phyloP scores from a whole-genome alignment of 2,797 vertebrate genomes.

The Fringilla coelebs region DNA sequence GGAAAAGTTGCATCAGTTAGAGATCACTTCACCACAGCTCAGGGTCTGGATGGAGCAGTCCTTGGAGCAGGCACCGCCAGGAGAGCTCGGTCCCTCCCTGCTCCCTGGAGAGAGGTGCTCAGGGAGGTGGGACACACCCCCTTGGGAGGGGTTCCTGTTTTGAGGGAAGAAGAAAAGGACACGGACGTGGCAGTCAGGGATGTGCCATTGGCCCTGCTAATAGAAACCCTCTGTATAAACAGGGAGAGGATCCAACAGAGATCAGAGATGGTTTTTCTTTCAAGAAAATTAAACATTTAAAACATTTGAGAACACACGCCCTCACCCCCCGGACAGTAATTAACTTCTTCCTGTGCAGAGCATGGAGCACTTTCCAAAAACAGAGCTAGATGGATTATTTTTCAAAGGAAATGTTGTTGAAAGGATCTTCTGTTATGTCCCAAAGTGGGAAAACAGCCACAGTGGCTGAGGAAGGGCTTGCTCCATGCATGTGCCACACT shows the following conservation, averaged over 20 bases:
- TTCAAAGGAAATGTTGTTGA: constrained; percentile 82
- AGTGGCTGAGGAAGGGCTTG: not conserved
- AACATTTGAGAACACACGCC: constrained; percentile 71
- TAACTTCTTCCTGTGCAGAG: constrained; percentile 79
- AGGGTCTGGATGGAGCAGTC: not conserved
- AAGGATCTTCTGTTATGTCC: constrained; percentile 67
- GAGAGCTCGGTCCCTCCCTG: fast-evolving
- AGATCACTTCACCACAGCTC: not conserved
- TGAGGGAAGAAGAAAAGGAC: constrained; percentile 51
- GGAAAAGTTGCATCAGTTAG: not conserved
- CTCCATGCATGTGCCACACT: not conserved
- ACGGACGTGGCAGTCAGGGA: not conserved
- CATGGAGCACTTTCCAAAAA: constrained; percentile 74
- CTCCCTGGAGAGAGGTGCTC: not conserved
- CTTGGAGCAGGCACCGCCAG: not conserved
- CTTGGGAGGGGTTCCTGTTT: constrained; percentile 61
- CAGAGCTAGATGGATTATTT: constrained; percentile 77
- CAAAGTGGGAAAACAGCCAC: constrained; percentile 61
- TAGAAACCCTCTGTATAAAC: constrained; percentile 75
- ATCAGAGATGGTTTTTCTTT: constrained; percentile 73
- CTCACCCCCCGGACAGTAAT: constrained; percentile 70
- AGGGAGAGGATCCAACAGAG: constrained; percentile 66
- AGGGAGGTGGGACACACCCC: not conserved
- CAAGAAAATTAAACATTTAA: constrained; percentile 76
- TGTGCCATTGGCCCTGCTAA: constrained; percentile 46